Conservation (phyloP, 1,140 invertebrate genomes). For the Phymastichus coffea region DNA sequence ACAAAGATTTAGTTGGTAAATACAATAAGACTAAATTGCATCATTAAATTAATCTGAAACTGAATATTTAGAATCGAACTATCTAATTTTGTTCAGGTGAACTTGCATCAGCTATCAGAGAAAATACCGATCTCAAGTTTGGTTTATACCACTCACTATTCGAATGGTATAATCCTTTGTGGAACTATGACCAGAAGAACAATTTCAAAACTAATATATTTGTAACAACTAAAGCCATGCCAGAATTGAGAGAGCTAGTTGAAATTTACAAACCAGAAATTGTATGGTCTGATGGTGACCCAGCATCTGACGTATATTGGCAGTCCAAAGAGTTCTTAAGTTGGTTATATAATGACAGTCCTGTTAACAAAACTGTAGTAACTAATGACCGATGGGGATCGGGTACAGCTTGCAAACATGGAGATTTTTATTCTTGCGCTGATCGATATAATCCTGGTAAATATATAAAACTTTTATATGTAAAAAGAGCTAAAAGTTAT, state of each 20-base stretch:
- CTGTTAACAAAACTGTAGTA: slow-evolving; percentile 83
- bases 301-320: slow-evolving; percentile 79
- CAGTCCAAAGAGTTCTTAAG: slow-evolving; percentile 75
- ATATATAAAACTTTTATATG: too few relatives aligned
- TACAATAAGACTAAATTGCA: too few relatives aligned
- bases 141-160: slow-evolving; percentile 86
- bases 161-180: slow-evolving; percentile 89
- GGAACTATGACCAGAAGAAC: slow-evolving; percentile 69
- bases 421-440: slow-evolving; percentile 78
- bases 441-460: slow-evolving; percentile 86
- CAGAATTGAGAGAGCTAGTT: slow-evolving; percentile 73
- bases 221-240: slow-evolving; percentile 67
- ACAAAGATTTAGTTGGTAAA: slow-evolving; percentile 75
- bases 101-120: slow-evolving; percentile 67
- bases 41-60: too few relatives aligned
- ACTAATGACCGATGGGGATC: slow-evolving; percentile 82
- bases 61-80: not conserved
- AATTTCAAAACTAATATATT: slow-evolving; percentile 69
- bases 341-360: slow-evolving; percentile 93
- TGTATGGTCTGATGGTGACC: slow-evolving; percentile 91
- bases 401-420: slow-evolving; percentile 77
- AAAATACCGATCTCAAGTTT: slow-evolving; percentile 66
- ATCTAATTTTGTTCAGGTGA: too few relatives aligned
- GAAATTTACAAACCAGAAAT: slow-evolving; percentile 82
- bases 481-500: too few relatives aligned